These are phyloP conservation scores for Biston stratarius DNA, from an alignment of 2,888 invertebrate species.

Conservation along the genomic window DNA sequence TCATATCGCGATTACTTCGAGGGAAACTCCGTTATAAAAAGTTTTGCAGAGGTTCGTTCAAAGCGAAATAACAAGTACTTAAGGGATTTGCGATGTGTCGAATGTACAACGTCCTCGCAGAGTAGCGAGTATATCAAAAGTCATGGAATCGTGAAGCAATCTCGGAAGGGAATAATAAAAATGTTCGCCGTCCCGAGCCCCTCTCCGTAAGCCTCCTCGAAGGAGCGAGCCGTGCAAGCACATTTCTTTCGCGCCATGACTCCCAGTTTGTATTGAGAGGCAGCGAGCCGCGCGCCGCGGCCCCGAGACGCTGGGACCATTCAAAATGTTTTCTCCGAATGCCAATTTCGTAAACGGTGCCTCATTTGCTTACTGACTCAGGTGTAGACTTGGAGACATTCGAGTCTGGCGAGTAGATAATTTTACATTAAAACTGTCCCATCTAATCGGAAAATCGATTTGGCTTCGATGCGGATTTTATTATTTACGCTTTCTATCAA, in stretches of 20 bases:
- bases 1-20: too few relatives aligned
- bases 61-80: neutral
- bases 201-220: constrained; percentile 9
- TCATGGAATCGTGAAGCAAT: constrained; percentile 36
- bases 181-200: constrained; percentile 15
- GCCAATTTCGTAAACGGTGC: neutral
- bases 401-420: neutral
- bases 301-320: constrained; percentile 18
- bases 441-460: too few relatives aligned
- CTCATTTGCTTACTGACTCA: neutral
- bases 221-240: constrained; percentile 32
- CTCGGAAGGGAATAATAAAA: constrained; percentile 37
- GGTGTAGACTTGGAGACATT: neutral
- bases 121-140: constrained; percentile 24
- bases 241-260: constrained; percentile 37
- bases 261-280: constrained; percentile 34
- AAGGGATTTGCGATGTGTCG: neutral
- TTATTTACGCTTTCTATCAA: too few relatives aligned
- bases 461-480: too few relatives aligned
- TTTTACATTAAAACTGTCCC: too few relatives aligned
- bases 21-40: too few relatives aligned
- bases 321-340: constrained; percentile 4
- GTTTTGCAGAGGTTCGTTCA: too few relatives aligned
- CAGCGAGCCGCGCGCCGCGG: constrained; percentile 23
- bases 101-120: neutral